Conservation (phyloP, 1,140 invertebrate species). For the Zaprionus africanus region DNA sequence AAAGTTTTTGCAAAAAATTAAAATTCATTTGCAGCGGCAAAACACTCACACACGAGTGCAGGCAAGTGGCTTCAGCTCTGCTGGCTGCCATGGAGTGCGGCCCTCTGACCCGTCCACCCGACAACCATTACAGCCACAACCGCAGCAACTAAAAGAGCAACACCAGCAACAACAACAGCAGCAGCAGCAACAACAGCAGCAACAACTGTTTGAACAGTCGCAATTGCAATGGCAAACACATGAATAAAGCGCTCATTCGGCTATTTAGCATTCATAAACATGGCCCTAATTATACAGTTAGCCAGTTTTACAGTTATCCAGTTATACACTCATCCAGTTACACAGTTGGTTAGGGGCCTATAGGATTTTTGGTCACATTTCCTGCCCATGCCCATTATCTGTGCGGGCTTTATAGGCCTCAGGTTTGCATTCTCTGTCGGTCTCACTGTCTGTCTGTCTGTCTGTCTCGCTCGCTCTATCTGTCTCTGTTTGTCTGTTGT, state of each 20-base stretch:
- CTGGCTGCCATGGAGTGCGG: background rate
- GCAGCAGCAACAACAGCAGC: background rate
- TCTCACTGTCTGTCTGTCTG: background rate
- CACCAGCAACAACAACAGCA: constrained; percentile 12
- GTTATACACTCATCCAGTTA: constrained; percentile 33
- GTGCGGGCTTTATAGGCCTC: background rate
- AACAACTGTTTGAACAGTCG: constrained; percentile 26
- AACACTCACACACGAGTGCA: constrained; percentile 2
- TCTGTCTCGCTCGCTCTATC: background rate
- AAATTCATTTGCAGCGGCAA: constrained; percentile 73
- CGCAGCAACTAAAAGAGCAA: constrained; percentile 26
- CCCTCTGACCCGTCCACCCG: background rate
- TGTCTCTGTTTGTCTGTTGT: background rate
- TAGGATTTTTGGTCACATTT: constrained; percentile 71
- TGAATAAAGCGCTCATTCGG: constrained; percentile 70
- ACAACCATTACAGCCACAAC: constrained; percentile 42
- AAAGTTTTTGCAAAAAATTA: constrained; percentile 77
- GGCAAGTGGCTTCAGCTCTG: background rate
- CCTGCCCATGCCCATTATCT: constrained; percentile 64
- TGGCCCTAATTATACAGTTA: constrained; percentile 80
- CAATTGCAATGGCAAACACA: constrained; percentile 45
- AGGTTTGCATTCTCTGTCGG: background rate
- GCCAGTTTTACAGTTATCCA: constrained; percentile 53
- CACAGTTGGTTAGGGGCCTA: constrained; percentile 17
- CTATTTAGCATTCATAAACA: constrained; percentile 73